phyloP scores from a whole-genome alignment of 2,797 vertebrate species.

The Gambelia wislizenii region DNA sequence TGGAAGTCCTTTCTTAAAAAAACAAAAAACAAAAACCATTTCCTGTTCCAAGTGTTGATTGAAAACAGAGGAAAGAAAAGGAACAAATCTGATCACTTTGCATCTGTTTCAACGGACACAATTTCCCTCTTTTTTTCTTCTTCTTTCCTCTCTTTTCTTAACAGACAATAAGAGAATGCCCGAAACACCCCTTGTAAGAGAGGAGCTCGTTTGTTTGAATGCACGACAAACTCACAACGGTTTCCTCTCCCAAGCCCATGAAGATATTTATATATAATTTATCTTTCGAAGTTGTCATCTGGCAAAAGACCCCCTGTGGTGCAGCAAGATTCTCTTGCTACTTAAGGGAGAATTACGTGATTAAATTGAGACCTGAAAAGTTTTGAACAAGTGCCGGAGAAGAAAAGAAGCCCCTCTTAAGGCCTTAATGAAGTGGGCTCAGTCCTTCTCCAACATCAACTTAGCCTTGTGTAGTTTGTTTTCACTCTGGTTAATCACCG shows the following conservation, averaged over 20 bases:
- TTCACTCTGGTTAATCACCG: conserved; percentile 97
- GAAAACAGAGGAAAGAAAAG: conserved; percentile 7
- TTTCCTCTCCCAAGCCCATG: conserved; percentile 75
- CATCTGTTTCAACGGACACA: conserved; percentile 11
- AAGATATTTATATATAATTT: conserved; percentile 94
- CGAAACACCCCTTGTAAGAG: conserved; percentile 55
- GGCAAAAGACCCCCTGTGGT: conserved; percentile 91
- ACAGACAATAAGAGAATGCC: neutral
- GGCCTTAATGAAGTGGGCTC: conserved; percentile 97
- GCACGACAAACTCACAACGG: conserved; percentile 83
- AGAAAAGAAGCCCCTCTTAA: conserved; percentile 94
- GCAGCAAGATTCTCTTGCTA: conserved; percentile 90
- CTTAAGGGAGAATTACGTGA: conserved; percentile 94
- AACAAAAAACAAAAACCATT: neutral
- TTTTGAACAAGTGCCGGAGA: conserved; percentile 91
- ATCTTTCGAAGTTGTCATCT: conserved; percentile 93
- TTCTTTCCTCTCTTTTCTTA: neutral
- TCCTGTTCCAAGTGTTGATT: neutral
- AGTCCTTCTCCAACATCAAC: conserved; percentile 95
- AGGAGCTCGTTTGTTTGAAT: conserved; percentile 69
- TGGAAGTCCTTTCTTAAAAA: neutral
- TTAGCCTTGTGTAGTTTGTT: conserved; percentile 95
- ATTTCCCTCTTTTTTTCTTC: neutral
- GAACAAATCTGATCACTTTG: neutral
- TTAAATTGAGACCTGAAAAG: conserved; percentile 97